Evolutionary conservation across 2,797 vertebrate genomes (phyloP), one percentile per base, ranked within the genome.

Genomic region (Lithobates sylvaticus): DNA sequence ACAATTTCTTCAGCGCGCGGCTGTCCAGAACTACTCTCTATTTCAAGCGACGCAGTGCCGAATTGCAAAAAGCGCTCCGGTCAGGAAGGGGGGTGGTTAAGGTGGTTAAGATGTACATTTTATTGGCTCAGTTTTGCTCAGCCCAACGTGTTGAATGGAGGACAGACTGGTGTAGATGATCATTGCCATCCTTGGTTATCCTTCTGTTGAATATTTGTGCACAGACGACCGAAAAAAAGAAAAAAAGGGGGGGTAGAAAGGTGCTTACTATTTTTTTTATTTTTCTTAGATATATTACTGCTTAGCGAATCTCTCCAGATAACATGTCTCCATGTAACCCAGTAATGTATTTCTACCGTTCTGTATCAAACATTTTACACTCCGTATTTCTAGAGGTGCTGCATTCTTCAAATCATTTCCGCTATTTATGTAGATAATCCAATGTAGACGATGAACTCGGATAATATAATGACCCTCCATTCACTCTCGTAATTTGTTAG

Each of bases 231-330:
- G 6, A 58, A 4, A 58, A 58, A 58, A 3, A 32, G 3, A 32
- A 4, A 4, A 32, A 3, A 32, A 2, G 32, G 3, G 54, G 16
- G 54, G 36, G 54, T 23, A 61, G 54, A 13, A 18, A 9, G 54
- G 6, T 39, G 6, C 9, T 39, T 39, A 39, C 2, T 23, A 16
- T 8, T 23, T 9, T 67, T 8, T 23, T 9, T n/a, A n/a, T 67
- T 29, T 9, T 15, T 67, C 26, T 15, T 67, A 12, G 27, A 29
- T 12, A 15, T 67, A 26, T 21, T 5, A 39, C 47, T 64, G 70
- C 80, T 82, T 82, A 82, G 80, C 71, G 80, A 82, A 82, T 73
- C 80, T 82, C 80, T 82, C 80, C 80, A 39, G 50, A 61, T 72
- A 1, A 1, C 71, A 27, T 82, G 70, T 73, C 68, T 47, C 73